phyloP scores from a whole-genome alignment of 2,888 invertebrate genomes.

The Parnassius glacialis region DNA sequence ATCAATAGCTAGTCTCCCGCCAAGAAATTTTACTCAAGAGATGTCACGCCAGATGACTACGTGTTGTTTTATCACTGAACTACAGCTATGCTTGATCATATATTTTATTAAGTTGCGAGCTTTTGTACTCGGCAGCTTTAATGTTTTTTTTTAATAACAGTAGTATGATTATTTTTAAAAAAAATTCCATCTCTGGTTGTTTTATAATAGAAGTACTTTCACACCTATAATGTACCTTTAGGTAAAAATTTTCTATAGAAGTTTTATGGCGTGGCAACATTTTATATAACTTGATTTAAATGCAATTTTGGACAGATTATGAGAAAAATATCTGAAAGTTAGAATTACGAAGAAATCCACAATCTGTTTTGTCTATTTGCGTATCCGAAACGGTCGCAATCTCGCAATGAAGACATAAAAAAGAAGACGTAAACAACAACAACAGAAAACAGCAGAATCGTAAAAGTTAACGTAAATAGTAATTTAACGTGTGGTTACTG shows the following conservation, averaged over 20 bases:
- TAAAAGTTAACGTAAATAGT: not conserved
- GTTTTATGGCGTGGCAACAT: too few relatives aligned
- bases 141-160: not conserved
- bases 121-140: not conserved
- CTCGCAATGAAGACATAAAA: not conserved
- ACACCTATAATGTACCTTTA: too few relatives aligned
- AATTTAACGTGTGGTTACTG: not conserved
- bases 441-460: not conserved
- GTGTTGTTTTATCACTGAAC: too few relatives aligned
- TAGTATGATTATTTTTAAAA: not conserved
- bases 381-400: not conserved
- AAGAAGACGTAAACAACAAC: not conserved
- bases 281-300: too few relatives aligned
- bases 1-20: not conserved
- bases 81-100: not conserved
- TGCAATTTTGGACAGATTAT: too few relatives aligned
- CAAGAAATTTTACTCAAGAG: conserved; percentile 1
- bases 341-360: not conserved
- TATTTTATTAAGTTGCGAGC: not conserved
- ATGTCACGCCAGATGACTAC: too few relatives aligned
- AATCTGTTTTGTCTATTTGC: not conserved
- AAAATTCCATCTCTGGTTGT: not conserved
- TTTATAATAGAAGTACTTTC: not conserved
- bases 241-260: too few relatives aligned
- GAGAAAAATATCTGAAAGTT: too few relatives aligned